Percentiles rank a stretch among this genome's conserved stretches.
phyloP scores from a whole-genome alignment of 1,140 invertebrate genomes.

The Amphibalanus amphitrite region DNA sequence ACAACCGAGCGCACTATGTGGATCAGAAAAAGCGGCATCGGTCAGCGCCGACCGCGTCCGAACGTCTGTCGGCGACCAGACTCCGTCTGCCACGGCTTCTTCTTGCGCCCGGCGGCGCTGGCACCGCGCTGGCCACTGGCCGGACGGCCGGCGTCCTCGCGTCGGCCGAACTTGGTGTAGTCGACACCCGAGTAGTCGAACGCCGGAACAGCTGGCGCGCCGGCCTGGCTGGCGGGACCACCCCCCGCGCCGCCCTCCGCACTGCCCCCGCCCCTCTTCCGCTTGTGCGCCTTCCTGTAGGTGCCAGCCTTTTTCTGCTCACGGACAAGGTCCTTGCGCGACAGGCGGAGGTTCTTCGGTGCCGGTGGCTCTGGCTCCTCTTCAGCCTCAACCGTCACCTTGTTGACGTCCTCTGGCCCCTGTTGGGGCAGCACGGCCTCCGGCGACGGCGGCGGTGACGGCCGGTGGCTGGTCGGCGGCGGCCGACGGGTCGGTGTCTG shows the following conservation, averaged over 20 bases:
- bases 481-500: background rate
- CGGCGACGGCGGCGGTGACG: background rate
- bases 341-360: background rate
- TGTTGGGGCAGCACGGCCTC: background rate
- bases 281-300: background rate
- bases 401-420: background rate
- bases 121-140: background rate
- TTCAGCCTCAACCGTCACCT: background rate
- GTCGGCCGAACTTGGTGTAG: background rate
- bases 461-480: too few relatives aligned
- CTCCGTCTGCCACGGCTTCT: background rate
- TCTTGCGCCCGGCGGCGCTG: background rate
- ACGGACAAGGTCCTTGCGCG: background rate
- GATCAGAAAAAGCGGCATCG: too few relatives aligned
- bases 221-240: background rate
- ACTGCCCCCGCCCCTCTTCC: background rate
- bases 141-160: background rate
- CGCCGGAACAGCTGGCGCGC: background rate
- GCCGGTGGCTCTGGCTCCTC: background rate
- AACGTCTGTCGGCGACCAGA: background rate
- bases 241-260: background rate
- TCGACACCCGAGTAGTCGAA: background rate
- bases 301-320: background rate
- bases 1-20: too few relatives aligned
- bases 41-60: background rate